A percentile compares a stretch with the other conserved stretches of the same genome.
Conservation (phyloP, 2,797 vertebrate species). For the Mus caroli region DNA sequence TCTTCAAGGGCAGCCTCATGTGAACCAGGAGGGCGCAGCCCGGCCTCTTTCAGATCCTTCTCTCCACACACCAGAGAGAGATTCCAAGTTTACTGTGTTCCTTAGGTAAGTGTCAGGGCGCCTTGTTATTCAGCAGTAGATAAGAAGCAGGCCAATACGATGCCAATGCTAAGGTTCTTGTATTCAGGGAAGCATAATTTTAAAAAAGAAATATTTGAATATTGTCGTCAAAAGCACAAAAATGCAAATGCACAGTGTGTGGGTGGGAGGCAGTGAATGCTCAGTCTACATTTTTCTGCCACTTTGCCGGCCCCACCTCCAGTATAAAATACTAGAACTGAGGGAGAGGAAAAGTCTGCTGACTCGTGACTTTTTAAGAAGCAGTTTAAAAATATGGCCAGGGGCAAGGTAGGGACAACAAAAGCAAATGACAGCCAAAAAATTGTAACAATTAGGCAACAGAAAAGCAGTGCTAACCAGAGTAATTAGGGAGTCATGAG, state of each 20-base stretch:
- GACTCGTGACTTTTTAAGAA: background rate
- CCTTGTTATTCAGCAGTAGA: background rate
- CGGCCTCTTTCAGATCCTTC: background rate
- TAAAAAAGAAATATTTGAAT: background rate
- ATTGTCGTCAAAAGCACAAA: background rate
- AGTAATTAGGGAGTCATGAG: background rate
- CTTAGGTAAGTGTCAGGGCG: background rate
- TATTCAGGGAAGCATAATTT: background rate
- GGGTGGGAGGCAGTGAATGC: background rate
- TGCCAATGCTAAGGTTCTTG: background rate
- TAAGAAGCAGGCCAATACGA: background rate
- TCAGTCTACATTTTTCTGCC: background rate
- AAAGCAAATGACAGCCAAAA: background rate
- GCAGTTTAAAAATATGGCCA: slow-evolving; percentile 26
- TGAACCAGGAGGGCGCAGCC: background rate
- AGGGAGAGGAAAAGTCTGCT: background rate
- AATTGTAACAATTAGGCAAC: background rate
- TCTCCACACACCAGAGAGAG: background rate
- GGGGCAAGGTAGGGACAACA: background rate
- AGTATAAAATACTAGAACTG: background rate
- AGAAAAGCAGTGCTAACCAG: background rate
- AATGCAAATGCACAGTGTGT: accelerated
- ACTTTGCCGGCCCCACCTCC: background rate
- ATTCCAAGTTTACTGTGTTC: background rate
- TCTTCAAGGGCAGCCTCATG: background rate